Evolutionary conservation across 1,140 invertebrate genomes (phyloP).

Genomic region (Heliconius hewitsoni): DNA sequence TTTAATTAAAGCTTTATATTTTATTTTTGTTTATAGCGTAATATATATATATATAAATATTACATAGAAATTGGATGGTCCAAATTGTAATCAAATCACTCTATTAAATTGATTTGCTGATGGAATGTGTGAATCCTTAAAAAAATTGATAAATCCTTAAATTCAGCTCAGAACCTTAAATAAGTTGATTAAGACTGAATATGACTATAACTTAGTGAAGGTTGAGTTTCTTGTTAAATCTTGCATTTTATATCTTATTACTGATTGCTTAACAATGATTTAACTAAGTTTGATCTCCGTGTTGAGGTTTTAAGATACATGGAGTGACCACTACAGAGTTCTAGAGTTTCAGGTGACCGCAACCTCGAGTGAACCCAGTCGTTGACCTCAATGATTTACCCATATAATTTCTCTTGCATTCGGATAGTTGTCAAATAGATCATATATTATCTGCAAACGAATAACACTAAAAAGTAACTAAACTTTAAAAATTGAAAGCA

Average conservation of each 20-base stretch:
- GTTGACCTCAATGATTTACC: constrained; percentile 61
- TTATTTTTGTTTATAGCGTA: too few species aligned
- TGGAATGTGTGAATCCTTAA: too few species aligned
- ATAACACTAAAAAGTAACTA: not conserved
- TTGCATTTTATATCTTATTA: not conserved
- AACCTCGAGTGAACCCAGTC: constrained; percentile 56
- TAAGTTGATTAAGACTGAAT: too few species aligned
- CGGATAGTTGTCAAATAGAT: not conserved
- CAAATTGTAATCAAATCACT: too few species aligned
- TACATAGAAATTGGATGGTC: not conserved
- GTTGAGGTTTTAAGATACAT: constrained; percentile 48
- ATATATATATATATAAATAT: not conserved
- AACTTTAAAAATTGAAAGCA: not conserved
- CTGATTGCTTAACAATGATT: not conserved
- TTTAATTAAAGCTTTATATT: not conserved
- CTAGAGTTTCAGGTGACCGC: constrained; percentile 72
- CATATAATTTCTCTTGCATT: constrained; percentile 55
- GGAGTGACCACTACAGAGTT: constrained; percentile 58
- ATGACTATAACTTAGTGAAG: not conserved
- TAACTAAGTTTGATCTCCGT: constrained; percentile 19
- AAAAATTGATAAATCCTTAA: too few species aligned
- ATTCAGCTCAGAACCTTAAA: too few species aligned
- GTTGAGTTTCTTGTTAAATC: not conserved
- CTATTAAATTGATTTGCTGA: too few species aligned
- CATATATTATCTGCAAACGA: not conserved